These are phyloP conservation scores for Coelopa frigida DNA, from an alignment of 1,140 invertebrate genomes.

Conservation along the genomic window DNA sequence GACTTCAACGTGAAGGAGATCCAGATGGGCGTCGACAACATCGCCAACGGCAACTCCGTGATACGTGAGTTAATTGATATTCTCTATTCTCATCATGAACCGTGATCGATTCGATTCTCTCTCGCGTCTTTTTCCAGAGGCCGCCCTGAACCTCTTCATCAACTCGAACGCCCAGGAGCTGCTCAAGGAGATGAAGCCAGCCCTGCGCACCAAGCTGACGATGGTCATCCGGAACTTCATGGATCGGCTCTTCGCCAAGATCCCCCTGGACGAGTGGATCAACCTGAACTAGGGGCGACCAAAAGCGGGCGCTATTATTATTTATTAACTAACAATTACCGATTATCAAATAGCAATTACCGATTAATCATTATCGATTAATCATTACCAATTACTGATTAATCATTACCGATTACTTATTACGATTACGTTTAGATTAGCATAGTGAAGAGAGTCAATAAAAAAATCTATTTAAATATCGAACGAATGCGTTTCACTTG, in stretches of 20 bases:
- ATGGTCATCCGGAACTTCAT: slow-evolving; percentile 66
- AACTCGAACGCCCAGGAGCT: slow-evolving; percentile 76
- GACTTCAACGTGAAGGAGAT: slow-evolving; percentile 73
- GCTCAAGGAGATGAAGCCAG: slow-evolving; percentile 78
- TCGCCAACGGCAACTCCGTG: slow-evolving; percentile 69
- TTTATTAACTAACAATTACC: slow-evolving; percentile 11
- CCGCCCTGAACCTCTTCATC: slow-evolving; percentile 74
- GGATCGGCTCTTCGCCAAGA: slow-evolving; percentile 63
- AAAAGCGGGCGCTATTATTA: too few species aligned
- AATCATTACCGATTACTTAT: too few species aligned
- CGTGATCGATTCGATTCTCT: slow-evolving; percentile 20
- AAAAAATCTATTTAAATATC: too few species aligned
- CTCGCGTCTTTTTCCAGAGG: slow-evolving; percentile 52
- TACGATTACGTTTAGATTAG: too few species aligned
- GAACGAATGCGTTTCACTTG: too few species aligned
- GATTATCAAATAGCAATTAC: too few species aligned
- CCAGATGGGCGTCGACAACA: slow-evolving; percentile 73
- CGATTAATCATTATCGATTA: too few species aligned
- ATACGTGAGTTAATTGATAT: slow-evolving; percentile 63
- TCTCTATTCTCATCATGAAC: too few species aligned
- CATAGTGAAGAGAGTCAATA: too few species aligned
- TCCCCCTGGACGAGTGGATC: slow-evolving; percentile 68
- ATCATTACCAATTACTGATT: too few species aligned
- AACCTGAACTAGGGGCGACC: slow-evolving; percentile 30
- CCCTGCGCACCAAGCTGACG: slow-evolving; percentile 66